Evolutionary conservation across 1,140 invertebrate species (phyloP), one percentile per base, ranked within the genome.

Genomic region (Spodoptera litura): DNA sequence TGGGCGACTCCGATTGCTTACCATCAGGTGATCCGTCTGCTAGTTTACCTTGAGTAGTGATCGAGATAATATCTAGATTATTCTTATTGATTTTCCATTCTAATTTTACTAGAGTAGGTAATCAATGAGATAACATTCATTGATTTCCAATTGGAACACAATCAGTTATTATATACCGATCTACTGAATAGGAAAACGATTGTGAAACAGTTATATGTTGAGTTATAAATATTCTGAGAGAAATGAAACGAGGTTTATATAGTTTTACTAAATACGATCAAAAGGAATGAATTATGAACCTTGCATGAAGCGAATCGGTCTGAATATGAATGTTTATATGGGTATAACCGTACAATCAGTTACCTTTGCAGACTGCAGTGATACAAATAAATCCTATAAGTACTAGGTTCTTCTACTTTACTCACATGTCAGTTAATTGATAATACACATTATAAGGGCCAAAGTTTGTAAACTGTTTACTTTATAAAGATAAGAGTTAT

Each of bases 221-320:
- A 5, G n/a, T 20, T 8, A 38, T 56, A 56, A 53, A 71, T 71
- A 35, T 56, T 55, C 52, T 35, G 31, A 31, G 25, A 68, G 15
- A 71, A 71, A 31, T 35, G 53, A 5, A 25, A 8, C 27, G 51
- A 20, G 62, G 11, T 70, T 70, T 70, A 70, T 70, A 70, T 70
- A 12, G 27, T 56, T 71, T 20, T 51, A 55, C 52, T 71, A n/a
- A 68, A 68, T 27, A 68, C 27, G 68, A 71, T 71, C 53, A 71
- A 71, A 71, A 56, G 68, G 51, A 55, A n/a, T 25, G 49, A 38
- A 52, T 38, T 31, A 71, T 38, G 52, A 38, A 71, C 52, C 62
- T 66, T 12, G 62, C n/a, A n/a, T n/a, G 38, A 15, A 66, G 38
- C 62, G 62, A 66, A 66, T 66, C 38, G 62, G 20, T 61, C 25